A percentile compares a stretch with the other conserved stretches of the same genome.
Conservation (phyloP, 2,797 vertebrate species). For the Onychomys leucogaster region DNA sequence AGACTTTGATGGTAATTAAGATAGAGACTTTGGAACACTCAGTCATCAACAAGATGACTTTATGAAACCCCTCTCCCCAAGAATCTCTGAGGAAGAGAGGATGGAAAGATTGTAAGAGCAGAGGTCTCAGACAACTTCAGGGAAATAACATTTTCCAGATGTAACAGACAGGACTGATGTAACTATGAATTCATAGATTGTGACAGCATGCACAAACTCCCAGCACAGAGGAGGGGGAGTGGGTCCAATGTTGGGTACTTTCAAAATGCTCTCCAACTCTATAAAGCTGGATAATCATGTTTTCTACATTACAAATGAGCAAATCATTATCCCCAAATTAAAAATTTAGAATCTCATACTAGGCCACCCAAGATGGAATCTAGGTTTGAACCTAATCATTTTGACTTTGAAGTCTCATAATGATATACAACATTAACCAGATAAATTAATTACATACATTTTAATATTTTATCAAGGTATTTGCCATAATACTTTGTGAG, state of each 20-base stretch:
- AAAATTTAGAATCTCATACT: not conserved
- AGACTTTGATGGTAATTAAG: not conserved
- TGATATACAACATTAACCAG: constrained; percentile 10
- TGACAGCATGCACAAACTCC: not conserved
- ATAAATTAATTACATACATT: not conserved
- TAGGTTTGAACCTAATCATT: not conserved
- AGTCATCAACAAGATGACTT: not conserved
- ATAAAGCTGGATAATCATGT: not conserved
- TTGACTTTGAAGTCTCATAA: constrained; percentile 2
- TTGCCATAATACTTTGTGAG: not conserved
- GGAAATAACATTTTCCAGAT: not conserved
- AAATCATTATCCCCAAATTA: not conserved
- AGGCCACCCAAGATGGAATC: not conserved
- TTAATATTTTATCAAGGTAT: constrained; percentile 6
- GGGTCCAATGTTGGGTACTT: not conserved
- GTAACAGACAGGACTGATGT: accelerated
- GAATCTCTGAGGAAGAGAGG: not conserved
- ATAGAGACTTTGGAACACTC: not conserved
- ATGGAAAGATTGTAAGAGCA: not conserved
- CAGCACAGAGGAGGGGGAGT: not conserved
- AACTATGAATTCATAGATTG: not conserved
- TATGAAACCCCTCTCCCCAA: not conserved
- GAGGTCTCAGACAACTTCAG: not conserved
- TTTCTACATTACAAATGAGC: not conserved
- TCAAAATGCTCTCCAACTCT: not conserved